Conservation (phyloP, 2,888 invertebrate genomes). For the Cantharis rufa region DNA sequence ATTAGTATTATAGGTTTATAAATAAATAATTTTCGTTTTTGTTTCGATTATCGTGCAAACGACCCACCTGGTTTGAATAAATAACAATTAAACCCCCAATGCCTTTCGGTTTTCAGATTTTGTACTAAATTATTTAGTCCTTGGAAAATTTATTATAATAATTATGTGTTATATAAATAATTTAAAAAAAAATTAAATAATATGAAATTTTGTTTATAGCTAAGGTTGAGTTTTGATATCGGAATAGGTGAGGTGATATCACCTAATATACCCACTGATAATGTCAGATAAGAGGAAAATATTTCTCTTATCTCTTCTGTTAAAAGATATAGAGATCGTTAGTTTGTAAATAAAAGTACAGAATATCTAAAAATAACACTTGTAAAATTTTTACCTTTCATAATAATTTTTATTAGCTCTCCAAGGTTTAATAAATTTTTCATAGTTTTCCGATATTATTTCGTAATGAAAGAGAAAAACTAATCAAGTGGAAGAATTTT, state of each 20-base stretch:
- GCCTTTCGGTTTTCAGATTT: no score
- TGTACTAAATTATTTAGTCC: no score
- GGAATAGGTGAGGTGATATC: constrained; percentile 11
- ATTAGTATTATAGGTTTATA: neutral
- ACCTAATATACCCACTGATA: constrained; percentile 10
- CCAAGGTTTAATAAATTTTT: neutral
- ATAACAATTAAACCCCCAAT: neutral
- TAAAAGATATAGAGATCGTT: constrained; percentile 8
- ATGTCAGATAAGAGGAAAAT: constrained; percentile 12
- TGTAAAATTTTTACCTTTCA: neutral
- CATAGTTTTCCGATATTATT: neutral
- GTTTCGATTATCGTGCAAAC: neutral
- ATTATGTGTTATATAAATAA: neutral
- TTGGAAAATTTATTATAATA: neutral
- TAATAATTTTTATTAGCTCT: neutral
- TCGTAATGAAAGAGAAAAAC: neutral
- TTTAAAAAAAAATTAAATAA: neutral
- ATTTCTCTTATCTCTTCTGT: constrained; percentile 13
- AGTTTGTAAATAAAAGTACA: constrained; percentile 3
- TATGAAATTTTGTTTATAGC: neutral
- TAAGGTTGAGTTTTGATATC: constrained; percentile 3
- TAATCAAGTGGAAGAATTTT: neutral
- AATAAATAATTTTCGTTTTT: neutral
- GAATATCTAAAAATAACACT: neutral
- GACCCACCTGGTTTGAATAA: neutral